A percentile compares a stretch with the other conserved stretches of the same genome.
phyloP scores from a whole-genome alignment of 2,797 vertebrate species.

The Chiroxiphia lanceolata region DNA sequence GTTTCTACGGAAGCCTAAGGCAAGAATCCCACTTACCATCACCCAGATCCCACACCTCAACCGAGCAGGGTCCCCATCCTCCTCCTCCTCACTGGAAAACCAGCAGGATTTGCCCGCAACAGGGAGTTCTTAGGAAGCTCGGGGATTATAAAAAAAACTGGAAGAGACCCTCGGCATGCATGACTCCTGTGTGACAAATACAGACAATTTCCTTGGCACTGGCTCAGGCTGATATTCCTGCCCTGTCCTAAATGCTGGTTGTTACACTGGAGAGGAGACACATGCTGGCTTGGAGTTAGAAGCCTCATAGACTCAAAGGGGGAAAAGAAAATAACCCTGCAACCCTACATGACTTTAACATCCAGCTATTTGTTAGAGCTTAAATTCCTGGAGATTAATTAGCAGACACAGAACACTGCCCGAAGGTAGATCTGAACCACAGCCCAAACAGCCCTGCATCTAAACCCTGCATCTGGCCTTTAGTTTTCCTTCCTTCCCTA shows the following conservation, averaged over 20 bases:
- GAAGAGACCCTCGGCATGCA: not conserved
- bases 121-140: not conserved
- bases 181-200: not conserved
- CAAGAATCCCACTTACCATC: not conserved
- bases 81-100: not conserved
- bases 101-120: not conserved
- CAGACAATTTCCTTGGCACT: conserved; percentile 15
- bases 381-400: conserved; percentile 71
- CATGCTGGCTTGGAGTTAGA: not conserved
- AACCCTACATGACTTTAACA: conserved; percentile 58
- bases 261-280: not conserved
- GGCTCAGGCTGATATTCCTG: not conserved
- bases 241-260: conserved; percentile 31
- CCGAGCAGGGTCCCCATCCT: not conserved
- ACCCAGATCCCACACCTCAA: not conserved
- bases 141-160: not conserved
- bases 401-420: conserved; percentile 33
- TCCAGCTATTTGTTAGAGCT: conserved; percentile 65
- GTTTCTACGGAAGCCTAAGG: conserved; percentile 2
- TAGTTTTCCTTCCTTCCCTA: not conserved
- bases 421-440: conserved; percentile 34
- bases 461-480: conserved; percentile 31
- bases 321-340: conserved; percentile 1
- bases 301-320: not conserved
- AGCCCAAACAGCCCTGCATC: not conserved